These are phyloP conservation scores for Dromaius novaehollandiae DNA, from an alignment of 2,113 vertebrate genomes.

Conservation along the genomic window DNA sequence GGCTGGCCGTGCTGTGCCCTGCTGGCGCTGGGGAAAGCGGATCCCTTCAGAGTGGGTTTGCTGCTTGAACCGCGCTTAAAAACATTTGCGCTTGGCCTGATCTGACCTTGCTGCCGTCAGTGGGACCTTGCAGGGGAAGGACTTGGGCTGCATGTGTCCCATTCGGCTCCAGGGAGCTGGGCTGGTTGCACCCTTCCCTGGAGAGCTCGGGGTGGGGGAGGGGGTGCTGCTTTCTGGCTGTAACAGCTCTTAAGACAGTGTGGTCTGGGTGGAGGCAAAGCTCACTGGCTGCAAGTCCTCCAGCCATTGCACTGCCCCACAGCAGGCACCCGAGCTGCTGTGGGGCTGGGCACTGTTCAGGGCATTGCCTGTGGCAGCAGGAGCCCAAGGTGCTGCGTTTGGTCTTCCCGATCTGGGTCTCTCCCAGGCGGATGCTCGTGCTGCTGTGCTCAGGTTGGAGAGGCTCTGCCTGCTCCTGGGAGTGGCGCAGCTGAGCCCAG, in stretches of 20 bases:
- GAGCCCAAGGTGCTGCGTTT: too few species aligned
- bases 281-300: too few species aligned
- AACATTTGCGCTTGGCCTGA: rapidly evolving
- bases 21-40: rapidly evolving
- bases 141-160: neutral
- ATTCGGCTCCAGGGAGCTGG: neutral
- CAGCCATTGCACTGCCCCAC: too few species aligned
- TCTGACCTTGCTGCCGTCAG: neutral
- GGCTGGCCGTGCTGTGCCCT: neutral
- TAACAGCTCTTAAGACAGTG: rapidly evolving
- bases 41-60: neutral
- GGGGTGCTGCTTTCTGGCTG: neutral
- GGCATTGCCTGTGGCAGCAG: too few species aligned
- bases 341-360: neutral
- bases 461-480: neutral
- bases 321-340: neutral
- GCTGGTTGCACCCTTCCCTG: too few species aligned
- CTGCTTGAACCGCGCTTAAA: neutral
- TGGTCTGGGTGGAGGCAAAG: neutral
- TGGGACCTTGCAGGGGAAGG: neutral
- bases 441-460: neutral
- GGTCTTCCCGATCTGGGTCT: too few species aligned
- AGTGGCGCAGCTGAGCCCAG: rapidly evolving
- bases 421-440: neutral
- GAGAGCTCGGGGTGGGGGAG: too few species aligned